Conservation (phyloP, 2,113 vertebrate genomes). For the Mesembrinibis cayennensis region DNA sequence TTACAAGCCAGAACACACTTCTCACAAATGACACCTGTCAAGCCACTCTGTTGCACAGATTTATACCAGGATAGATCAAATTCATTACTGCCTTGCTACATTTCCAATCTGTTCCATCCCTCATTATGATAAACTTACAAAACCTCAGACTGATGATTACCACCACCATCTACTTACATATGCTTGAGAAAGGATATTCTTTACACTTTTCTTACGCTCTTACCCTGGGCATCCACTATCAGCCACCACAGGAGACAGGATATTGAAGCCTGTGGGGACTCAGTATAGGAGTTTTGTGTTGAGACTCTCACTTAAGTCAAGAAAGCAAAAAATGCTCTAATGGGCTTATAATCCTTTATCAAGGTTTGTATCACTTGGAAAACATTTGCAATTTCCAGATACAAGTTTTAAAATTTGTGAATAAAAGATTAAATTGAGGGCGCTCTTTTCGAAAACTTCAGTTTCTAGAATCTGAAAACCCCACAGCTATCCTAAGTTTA, state of each 20-base stretch:
- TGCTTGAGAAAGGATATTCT: background rate
- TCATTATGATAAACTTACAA: background rate
- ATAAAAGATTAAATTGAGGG: background rate
- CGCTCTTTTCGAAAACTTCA: background rate
- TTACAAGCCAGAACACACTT: conserved; percentile 15
- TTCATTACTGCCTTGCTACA: background rate
- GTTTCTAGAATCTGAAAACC: background rate
- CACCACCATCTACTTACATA: background rate
- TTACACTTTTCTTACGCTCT: background rate
- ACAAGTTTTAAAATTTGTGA: background rate
- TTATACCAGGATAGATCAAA: background rate
- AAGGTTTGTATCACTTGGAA: background rate
- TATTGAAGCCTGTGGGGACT: background rate
- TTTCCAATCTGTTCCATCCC: background rate
- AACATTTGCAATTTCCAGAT: background rate
- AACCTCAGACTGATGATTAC: background rate
- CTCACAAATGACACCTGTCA: background rate
- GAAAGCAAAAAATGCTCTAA: background rate
- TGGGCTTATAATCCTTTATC: background rate
- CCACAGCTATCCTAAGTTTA: background rate
- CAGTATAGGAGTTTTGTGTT: background rate
- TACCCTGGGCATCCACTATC: background rate
- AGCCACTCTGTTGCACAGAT: background rate
- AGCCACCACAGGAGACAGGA: background rate
- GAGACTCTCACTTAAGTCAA: background rate